Evolutionary conservation across 2,113 vertebrate genomes (phyloP), one percentile per base, ranked within the genome.

Genomic region (Nansenia antarctica): DNA sequence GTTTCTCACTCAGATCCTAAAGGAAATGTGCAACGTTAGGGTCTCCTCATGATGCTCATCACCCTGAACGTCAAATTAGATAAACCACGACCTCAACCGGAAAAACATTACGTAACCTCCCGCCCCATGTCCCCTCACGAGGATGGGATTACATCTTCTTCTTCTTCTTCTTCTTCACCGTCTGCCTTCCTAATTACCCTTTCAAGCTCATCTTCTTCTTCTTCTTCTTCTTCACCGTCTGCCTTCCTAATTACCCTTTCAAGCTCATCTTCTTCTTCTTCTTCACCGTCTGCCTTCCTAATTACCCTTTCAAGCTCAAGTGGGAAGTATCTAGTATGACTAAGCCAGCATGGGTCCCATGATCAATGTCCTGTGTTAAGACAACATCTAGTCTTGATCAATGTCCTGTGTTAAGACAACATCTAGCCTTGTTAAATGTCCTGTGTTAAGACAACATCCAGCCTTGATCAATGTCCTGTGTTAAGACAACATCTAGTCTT

Each of bases 31-130:
- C n/a, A 78, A 67, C 83, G 60, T 86, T 77, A 81, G 70, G 84
- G 55, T 12, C 69, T 77, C 76, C 86, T 88, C 88, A 87, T 89
- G 87, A 89, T 52, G 77, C 81, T 87, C 82, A 87, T 89, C 85
- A 87, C 74, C 65, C 47, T 74, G 77, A n/a, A 86, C 47, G 68
- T 84, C 70, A 84, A 89, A 90, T 89, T 87, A 77, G 79, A 90
- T 88, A 85, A 87, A 78, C 22, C 11, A 57, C 35, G 67, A 69
- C 82, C 70, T 82, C 39, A 82, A 75, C 78, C 65, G 7, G 62
- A 79, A 20, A 76, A 74, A 73, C 64, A 70, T 90, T 85, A 45
- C 84, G 74, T 82, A 87, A 87, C 72, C 58, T 64, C n/a, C n/a
- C n/a, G n/a, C n/a, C n/a, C 74, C 70, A 60, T 53, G 31, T 70